Conservation (phyloP, 2,113 vertebrate species). For the Sphyrna mokarran region DNA sequence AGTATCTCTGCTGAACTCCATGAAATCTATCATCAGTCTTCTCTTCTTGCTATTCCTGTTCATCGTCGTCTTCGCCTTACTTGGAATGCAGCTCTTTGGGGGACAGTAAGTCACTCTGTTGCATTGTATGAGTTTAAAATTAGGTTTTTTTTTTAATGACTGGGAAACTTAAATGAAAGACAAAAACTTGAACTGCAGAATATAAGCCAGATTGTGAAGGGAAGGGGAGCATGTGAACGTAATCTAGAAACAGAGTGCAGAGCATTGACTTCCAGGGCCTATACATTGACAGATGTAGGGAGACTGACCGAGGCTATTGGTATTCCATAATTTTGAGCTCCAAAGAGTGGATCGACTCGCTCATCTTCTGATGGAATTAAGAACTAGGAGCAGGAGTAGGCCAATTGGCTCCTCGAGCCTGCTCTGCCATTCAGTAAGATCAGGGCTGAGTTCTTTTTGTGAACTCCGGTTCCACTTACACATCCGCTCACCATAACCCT, state of each 20-base stretch:
- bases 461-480: too few species aligned
- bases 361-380: too few species aligned
- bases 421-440: too few species aligned
- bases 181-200: background rate
- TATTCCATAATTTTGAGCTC: background rate
- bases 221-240: background rate
- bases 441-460: too few species aligned
- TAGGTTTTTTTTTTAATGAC: background rate
- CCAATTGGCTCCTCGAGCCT: too few species aligned
- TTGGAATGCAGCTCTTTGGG: conserved; percentile 96
- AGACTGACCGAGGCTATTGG: background rate
- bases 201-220: background rate
- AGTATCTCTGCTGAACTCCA: conserved; percentile 90
- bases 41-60: conserved; percentile 94
- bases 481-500: too few species aligned
- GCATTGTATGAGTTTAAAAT: background rate
- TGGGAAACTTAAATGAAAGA: background rate
- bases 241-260: background rate
- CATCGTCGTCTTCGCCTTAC: conserved; percentile 90
- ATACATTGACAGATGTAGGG: background rate
- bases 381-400: too few species aligned
- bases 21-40: conserved; percentile 96
- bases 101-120: conserved; percentile 73
- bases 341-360: background rate
- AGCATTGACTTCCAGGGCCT: background rate